A percentile compares a stretch with the other conserved stretches of the same genome.
phyloP scores from a whole-genome alignment of 2,888 invertebrate genomes.

The Cephus pulcher region DNA sequence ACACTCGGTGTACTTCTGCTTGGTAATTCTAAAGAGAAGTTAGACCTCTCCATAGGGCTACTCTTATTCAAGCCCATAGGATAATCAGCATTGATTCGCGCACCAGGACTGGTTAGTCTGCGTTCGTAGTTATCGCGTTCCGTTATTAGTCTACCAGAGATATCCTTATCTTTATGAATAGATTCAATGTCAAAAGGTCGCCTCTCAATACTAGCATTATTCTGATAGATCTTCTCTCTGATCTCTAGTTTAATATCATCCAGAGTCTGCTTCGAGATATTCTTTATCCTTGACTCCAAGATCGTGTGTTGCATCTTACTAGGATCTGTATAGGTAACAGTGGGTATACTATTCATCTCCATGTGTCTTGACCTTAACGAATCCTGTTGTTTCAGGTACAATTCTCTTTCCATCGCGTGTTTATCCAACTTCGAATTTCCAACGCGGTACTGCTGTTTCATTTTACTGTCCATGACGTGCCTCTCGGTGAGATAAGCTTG shows the following conservation, averaged over 20 bases:
- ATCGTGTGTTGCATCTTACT: constrained; percentile 45
- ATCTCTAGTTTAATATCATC: constrained; percentile 50
- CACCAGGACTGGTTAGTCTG: constrained; percentile 21
- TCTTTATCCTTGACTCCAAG: constrained; percentile 42
- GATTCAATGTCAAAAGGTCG: constrained; percentile 46
- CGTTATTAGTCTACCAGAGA: constrained; percentile 17
- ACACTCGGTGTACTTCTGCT: constrained; percentile 27
- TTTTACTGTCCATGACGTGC: constrained; percentile 77
- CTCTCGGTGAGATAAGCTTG: constrained; percentile 81
- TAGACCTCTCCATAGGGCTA: constrained; percentile 34
- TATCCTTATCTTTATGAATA: constrained; percentile 43
- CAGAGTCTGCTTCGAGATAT: constrained; percentile 34
- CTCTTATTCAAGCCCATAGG: constrained; percentile 22
- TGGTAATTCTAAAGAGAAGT: constrained; percentile 36
- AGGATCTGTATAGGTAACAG: constrained; percentile 53
- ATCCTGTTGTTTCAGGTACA: constrained; percentile 43
- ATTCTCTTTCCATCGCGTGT: constrained; percentile 38
- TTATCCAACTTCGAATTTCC: constrained; percentile 45
- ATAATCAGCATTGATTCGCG: constrained; percentile 35
- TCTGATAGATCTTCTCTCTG: constrained; percentile 47
- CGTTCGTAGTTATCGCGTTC: constrained; percentile 39
- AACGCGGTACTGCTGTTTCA: constrained; percentile 71
- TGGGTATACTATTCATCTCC: constrained; percentile 43
- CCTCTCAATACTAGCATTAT: constrained; percentile 39
- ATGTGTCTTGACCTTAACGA: constrained; percentile 33